phyloP scores from a whole-genome alignment of 2,113 vertebrate species.

The Antechinus stuartii region DNA sequence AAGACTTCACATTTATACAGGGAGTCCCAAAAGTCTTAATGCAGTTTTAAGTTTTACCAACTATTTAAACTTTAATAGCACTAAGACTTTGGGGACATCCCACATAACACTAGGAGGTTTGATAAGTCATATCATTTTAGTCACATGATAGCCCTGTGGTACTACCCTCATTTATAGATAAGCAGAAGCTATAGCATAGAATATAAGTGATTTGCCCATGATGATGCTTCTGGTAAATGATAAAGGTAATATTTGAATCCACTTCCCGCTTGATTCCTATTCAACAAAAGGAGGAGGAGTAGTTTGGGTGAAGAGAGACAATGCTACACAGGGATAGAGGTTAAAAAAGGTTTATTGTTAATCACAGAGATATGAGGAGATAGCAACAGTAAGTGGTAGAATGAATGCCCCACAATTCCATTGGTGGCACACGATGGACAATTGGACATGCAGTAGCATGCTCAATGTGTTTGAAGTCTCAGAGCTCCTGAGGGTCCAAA shows the following conservation, averaged over 20 bases:
- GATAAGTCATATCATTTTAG: background rate
- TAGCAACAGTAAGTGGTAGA: background rate
- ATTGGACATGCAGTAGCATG: background rate
- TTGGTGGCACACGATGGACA: background rate
- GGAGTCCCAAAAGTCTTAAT: background rate
- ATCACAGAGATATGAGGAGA: background rate
- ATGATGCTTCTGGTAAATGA: background rate
- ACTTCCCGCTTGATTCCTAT: background rate
- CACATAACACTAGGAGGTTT: background rate
- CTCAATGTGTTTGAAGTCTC: background rate
- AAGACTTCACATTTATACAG: background rate
- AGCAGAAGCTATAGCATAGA: background rate
- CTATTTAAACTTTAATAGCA: background rate
- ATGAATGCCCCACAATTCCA: background rate
- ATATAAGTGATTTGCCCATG: background rate
- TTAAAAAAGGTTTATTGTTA: background rate
- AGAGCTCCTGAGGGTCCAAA: background rate
- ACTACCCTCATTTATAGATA: background rate
- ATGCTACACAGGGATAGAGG: background rate
- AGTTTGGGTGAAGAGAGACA: background rate
- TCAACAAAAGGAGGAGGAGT: background rate
- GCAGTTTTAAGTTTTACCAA: background rate
- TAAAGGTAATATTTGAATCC: background rate
- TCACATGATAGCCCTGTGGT: background rate
- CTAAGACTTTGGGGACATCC: background rate